Percentiles rank a stretch among this genome's conserved stretches.
Evolutionary conservation across 2,888 invertebrate species (phyloP).

Genomic region (Arge pagana): DNA sequence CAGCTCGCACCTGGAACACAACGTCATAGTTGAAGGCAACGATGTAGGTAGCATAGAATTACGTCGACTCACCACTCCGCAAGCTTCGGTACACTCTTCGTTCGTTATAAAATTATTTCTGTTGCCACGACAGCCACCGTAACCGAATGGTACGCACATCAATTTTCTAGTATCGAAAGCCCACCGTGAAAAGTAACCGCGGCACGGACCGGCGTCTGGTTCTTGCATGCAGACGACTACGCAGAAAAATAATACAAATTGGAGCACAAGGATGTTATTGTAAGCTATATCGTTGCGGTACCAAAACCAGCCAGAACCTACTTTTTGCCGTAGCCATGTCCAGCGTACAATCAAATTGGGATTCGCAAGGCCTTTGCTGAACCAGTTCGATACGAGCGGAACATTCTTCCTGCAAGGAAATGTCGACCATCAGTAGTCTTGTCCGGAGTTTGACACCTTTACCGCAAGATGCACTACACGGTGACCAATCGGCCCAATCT

Average conservation of each 20-base stretch:
- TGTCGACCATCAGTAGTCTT: conserved; percentile 71
- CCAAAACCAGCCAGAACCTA: conserved; percentile 44
- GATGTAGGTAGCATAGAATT: not conserved
- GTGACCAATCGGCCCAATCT: conserved; percentile 90
- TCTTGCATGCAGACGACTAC: conserved; percentile 83
- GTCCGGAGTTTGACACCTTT: conserved; percentile 76
- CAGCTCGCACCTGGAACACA: conserved; percentile 36
- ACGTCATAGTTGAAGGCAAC: not conserved
- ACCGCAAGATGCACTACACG: conserved; percentile 88
- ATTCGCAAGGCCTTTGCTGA: conserved; percentile 75
- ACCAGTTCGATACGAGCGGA: conserved; percentile 70
- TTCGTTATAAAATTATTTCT: conserved; percentile 86
- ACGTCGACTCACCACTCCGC: conserved; percentile 65
- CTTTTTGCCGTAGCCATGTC: conserved; percentile 79
- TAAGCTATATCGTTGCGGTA: conserved; percentile 11
- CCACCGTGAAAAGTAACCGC: conserved; percentile 86
- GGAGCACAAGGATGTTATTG: not conserved
- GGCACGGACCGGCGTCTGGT: conserved; percentile 83
- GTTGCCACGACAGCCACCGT: conserved; percentile 89
- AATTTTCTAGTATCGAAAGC: conserved; percentile 76
- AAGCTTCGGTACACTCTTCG: conserved; percentile 76
- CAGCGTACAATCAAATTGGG: conserved; percentile 71
- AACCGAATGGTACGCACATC: conserved; percentile 85
- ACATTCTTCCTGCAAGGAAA: conserved; percentile 69
- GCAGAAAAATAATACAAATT: conserved; percentile 31